phyloP scores from a whole-genome alignment of 2,113 vertebrate species.

The Todiramphus saurophagus region DNA sequence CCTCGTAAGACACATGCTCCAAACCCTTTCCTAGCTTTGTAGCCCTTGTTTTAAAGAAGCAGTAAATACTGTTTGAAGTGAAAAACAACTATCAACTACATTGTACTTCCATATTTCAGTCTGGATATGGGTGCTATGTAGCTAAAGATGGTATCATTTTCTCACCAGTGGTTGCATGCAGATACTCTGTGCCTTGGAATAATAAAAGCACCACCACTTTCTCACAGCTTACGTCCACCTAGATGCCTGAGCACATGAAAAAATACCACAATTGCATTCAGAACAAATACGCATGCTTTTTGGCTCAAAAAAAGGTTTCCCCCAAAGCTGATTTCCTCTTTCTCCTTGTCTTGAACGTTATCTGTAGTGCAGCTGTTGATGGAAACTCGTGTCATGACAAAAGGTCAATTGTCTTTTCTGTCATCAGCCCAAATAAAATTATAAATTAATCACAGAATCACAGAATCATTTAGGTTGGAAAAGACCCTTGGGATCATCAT shows the following conservation, averaged over 20 bases:
- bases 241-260: not conserved
- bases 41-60: not conserved
- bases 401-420: slow-evolving; percentile 16
- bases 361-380: not conserved
- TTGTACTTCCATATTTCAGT: not conserved
- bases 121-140: not conserved
- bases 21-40: no score
- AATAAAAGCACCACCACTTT: not conserved
- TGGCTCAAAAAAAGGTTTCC: not conserved
- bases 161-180: not conserved
- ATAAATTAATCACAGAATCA: not conserved
- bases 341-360: not conserved
- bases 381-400: not conserved
- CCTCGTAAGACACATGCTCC: no score
- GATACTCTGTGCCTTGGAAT: not conserved
- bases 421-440: not conserved
- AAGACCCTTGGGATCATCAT: no score
- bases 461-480: no score
- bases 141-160: not conserved
- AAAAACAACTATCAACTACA: not conserved
- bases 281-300: not conserved
- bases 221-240: not conserved
- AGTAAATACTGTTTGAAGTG: not conserved
- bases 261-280: not conserved
- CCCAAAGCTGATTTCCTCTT: not conserved